Percentiles rank a stretch among this genome's conserved stretches.
These are phyloP conservation scores for Macroglossus sobrinus DNA, from an alignment of 2,113 vertebrate species.

Conservation along the genomic window DNA sequence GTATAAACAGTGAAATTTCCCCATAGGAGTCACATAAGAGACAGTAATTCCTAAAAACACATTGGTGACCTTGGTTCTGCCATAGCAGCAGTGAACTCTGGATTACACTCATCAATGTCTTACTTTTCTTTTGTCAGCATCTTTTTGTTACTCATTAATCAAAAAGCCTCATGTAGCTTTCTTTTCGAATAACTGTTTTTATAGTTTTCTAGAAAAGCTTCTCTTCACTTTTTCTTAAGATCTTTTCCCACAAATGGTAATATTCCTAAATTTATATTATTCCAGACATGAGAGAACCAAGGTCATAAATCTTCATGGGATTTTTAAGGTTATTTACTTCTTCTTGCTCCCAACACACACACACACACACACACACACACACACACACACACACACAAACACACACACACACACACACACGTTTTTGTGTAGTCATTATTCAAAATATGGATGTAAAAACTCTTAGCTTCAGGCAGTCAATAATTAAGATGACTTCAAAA, in stretches of 20 bases:
- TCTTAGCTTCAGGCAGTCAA: not conserved
- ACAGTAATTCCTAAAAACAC: not conserved
- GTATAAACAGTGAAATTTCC: not conserved
- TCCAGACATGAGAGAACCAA: not conserved
- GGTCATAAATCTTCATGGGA: not conserved
- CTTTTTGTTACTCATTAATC: not conserved
- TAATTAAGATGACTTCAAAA: not conserved
- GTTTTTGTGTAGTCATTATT: not conserved
- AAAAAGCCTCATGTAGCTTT: not conserved
- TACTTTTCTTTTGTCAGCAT: not conserved
- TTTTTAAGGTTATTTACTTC: constrained; percentile 7
- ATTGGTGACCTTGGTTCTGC: not conserved
- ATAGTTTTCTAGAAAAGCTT: not conserved
- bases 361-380: not conserved
- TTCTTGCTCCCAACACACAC: no score
- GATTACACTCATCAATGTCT: not conserved
- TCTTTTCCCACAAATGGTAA: not conserved
- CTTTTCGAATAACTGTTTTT: not conserved
- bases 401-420: not conserved
- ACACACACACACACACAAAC: not conserved
- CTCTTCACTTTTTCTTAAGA: not conserved
- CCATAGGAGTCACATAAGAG: not conserved
- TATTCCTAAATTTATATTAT: not conserved
- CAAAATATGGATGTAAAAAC: not conserved
- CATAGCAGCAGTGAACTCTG: not conserved